phyloP scores from a whole-genome alignment of 2,113 vertebrate genomes.

The Aegotheles bennettii region DNA sequence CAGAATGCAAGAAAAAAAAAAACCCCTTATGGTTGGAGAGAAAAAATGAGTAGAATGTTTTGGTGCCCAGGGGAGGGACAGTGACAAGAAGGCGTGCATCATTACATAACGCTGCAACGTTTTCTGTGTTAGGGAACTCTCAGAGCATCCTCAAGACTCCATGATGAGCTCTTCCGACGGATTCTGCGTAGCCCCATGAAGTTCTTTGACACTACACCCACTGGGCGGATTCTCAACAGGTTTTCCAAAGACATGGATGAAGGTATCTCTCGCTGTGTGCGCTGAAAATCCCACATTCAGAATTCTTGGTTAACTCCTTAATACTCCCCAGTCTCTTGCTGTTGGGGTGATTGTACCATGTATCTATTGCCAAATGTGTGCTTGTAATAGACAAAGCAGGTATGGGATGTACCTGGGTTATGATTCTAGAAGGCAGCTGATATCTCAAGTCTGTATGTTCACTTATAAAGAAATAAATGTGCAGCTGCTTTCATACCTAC shows the following conservation, averaged over 20 bases:
- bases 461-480: background rate
- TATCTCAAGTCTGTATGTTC: background rate
- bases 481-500: background rate
- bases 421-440: background rate
- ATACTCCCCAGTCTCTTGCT: background rate
- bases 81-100: background rate
- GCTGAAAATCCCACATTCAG: background rate
- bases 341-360: rapidly evolving
- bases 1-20: background rate
- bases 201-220: slow-evolving; percentile 90
- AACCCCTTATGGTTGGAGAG: background rate
- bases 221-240: slow-evolving; percentile 85
- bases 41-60: background rate
- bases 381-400: background rate
- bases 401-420: background rate
- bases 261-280: slow-evolving; percentile 67
- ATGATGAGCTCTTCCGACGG: slow-evolving; percentile 86
- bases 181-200: slow-evolving; percentile 95
- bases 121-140: slow-evolving; percentile 79
- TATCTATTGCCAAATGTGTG: background rate
- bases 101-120: background rate
- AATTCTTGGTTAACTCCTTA: background rate
- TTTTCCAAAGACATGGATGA: slow-evolving; percentile 96
- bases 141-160: slow-evolving; percentile 86
- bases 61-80: background rate